Evolutionary conservation across 2,888 invertebrate species (phyloP).

Genomic region (Andrena trimmerana): DNA sequence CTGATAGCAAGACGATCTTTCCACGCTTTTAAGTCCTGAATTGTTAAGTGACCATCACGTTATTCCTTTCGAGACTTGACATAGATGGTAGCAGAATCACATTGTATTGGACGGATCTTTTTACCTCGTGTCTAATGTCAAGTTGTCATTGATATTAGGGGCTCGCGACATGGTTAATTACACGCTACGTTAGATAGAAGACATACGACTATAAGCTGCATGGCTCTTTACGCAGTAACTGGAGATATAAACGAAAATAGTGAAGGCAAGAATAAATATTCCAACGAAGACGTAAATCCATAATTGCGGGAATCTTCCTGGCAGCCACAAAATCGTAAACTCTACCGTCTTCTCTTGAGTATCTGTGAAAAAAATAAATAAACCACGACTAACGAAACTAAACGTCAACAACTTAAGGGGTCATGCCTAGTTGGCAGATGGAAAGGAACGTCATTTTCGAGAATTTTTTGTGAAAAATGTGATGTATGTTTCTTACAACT

Average conservation of each 20-base stretch:
- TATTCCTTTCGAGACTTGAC: conserved; percentile 42
- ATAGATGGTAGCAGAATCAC: conserved; percentile 59
- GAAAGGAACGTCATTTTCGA: too few species aligned
- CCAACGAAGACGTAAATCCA: conserved; percentile 86
- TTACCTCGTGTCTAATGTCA: conserved; percentile 57
- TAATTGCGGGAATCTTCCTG: conserved; percentile 89
- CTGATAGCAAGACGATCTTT: conserved; percentile 3
- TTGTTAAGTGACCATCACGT: conserved; percentile 19
- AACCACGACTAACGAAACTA: not conserved
- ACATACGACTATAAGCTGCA: conserved; percentile 76
- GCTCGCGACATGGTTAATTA: conserved; percentile 29
- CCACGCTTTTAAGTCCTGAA: conserved; percentile 5
- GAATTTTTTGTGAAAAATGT: too few species aligned
- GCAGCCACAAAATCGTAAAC: conserved; percentile 93
- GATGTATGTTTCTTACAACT: too few species aligned
- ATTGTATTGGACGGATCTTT: conserved; percentile 73
- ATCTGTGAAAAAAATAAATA: conserved; percentile 86
- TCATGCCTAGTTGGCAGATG: too few species aligned
- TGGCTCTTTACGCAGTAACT: conserved; percentile 74
- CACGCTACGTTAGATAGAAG: conserved; percentile 59
- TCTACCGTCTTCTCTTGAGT: conserved; percentile 86
- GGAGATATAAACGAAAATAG: conserved; percentile 71
- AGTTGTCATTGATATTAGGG: conserved; percentile 30
- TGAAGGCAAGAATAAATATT: conserved; percentile 76
- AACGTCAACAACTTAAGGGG: not conserved